Base-by-base conservation (phyloP, 2,888 invertebrate genomes). In the Mantis religiosa region DNA sequence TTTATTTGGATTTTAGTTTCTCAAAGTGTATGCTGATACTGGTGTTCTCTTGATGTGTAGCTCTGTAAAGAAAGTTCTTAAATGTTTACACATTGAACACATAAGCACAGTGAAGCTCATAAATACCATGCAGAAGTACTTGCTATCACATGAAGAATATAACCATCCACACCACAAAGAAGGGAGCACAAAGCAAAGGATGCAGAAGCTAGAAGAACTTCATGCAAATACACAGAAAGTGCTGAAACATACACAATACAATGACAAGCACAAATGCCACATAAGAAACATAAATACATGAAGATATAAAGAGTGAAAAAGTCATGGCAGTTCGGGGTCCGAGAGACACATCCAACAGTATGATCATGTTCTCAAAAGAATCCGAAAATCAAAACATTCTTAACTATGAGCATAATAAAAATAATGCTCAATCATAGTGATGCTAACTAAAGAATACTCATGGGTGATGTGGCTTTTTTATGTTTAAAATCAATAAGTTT, bases 221-320 rank as follows among this genome's bases (percentile, higher is more conserved):
- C 84, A 89, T 89, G 89, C 90, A 89, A 85, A 90, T 86, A 82
- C 89, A 82, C 88, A 90, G 83, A 84, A 88, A 91, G 30, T 41
- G 27, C 54, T 81, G 30, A 87, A 81, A 87, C 82, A 87, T 82
- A 82, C 82, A 87, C 30, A 82, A 87, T 20, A 82, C 87, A 82
- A 34, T n/a, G 25, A 30, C 82, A 82, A 82, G 87, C 87, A 87
- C 20, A 82, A 54, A 82, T 30, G 82, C 82, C 20, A 82, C 54
- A 82, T 82, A 88, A 86, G 85, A 54, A 89, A 89, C 47, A 85
- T 82, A 89, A 89, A 84, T 86, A 82, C 85, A 88, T 85, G 82
- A 84, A 85, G 54, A 71, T 71, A 82, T 82, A 89, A 89, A 89
- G 84, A 88, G 89, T 88, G 88, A 88, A 89, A 88, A 89, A 89